Conservation (phyloP, 1,140 invertebrate species). For the Drosophila pseudoobscura region DNA sequence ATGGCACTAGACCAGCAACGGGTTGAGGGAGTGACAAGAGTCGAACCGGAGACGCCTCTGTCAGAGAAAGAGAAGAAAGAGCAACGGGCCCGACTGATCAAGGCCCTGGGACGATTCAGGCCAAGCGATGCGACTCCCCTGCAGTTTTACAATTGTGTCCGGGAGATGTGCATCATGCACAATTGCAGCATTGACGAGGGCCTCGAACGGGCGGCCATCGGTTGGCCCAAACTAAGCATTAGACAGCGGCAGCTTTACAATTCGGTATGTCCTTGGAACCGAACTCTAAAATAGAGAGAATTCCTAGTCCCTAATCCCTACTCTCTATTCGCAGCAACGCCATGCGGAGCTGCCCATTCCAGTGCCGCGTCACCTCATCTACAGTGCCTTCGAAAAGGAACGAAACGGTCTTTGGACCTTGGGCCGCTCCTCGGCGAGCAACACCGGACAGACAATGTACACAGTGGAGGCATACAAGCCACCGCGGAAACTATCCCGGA, state of each 20-base stretch:
- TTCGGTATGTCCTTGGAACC: constrained; percentile 37
- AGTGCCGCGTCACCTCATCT: constrained; percentile 56
- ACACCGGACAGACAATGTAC: constrained; percentile 26
- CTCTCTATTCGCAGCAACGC: constrained; percentile 18
- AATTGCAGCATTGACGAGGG: constrained; percentile 70
- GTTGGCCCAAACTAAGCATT: constrained; percentile 35
- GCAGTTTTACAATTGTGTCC: constrained; percentile 68
- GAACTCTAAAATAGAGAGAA: no score
- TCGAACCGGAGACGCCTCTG: neutral
- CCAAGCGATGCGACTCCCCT: constrained; percentile 51
- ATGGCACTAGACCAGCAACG: no score
- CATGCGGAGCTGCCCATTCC: constrained; percentile 65
- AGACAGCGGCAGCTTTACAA: constrained; percentile 48
- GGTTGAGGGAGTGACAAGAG: neutral
- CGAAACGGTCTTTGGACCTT: constrained; percentile 55
- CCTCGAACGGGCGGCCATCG: constrained; percentile 31
- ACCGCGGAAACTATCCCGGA: constrained; percentile 19
- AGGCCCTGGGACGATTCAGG: constrained; percentile 40
- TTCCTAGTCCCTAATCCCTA: no score
- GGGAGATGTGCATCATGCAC: constrained; percentile 66
- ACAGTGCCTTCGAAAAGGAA: constrained; percentile 62
- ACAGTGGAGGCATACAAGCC: constrained; percentile 54
- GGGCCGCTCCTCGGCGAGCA: constrained; percentile 12
- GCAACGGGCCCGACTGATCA: constrained; percentile 41
- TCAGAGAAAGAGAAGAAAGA: constrained; percentile 13